Conservation (phyloP, 2,797 vertebrate species). For the Sciurus carolinensis region DNA sequence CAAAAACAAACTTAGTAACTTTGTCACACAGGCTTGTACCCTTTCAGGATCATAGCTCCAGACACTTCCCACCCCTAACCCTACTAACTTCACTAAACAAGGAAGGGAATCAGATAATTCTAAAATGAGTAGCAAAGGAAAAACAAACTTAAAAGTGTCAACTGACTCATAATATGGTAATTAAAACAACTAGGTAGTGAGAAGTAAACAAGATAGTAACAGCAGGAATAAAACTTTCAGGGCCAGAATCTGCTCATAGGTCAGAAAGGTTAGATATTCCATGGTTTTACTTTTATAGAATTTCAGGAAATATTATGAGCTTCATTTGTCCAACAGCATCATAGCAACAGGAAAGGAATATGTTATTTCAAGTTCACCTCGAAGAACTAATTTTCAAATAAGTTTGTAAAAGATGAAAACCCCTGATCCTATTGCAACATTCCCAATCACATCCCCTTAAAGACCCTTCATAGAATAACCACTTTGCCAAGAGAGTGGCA, state of each 20-base stretch:
- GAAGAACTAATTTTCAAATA: slow-evolving; percentile 44
- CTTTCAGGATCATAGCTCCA: neutral
- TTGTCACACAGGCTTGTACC: neutral
- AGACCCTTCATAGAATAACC: neutral
- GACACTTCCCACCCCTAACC: neutral
- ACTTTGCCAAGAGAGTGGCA: neutral
- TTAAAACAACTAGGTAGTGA: neutral
- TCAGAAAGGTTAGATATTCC: slow-evolving; percentile 41
- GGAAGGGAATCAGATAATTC: neutral
- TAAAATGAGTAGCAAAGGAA: neutral
- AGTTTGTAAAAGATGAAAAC: neutral
- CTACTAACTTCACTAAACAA: slow-evolving; percentile 25
- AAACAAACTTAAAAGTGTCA: neutral
- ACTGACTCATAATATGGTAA: neutral
- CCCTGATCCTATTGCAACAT: neutral
- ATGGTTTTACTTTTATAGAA: slow-evolving; percentile 22
- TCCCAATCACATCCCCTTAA: neutral
- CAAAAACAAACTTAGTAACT: slow-evolving; percentile 55
- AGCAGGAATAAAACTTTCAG: slow-evolving; percentile 29
- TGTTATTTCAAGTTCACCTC: neutral
- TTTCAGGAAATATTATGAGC: neutral
- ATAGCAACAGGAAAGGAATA: neutral
- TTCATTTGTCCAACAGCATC: neutral
- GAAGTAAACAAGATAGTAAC: neutral
- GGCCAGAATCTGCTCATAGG: neutral